Evolutionary conservation across 2,113 vertebrate species (phyloP).

Genomic region (Oreochromis niloticus): DNA sequence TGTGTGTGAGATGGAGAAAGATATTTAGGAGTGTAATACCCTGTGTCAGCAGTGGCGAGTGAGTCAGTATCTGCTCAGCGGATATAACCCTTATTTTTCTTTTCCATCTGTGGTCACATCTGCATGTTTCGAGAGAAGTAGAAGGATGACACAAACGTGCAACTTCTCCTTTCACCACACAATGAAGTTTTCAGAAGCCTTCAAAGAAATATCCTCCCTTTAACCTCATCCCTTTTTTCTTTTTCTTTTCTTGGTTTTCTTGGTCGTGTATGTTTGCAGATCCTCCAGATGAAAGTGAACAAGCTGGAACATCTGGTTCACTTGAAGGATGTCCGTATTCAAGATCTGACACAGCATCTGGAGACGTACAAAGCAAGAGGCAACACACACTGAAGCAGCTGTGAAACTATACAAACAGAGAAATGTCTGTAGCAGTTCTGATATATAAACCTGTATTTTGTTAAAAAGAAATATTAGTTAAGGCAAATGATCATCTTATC

Average conservation of each 20-base stretch:
- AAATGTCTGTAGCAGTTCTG: background rate
- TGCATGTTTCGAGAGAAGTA: background rate
- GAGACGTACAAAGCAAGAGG: slow-evolving; percentile 48
- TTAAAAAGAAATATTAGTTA: background rate
- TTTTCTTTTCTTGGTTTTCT: background rate
- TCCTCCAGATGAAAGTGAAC: slow-evolving; percentile 76
- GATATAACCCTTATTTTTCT: slow-evolving; percentile 22
- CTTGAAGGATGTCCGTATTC: slow-evolving; percentile 72
- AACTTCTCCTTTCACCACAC: background rate
- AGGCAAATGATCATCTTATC: background rate
- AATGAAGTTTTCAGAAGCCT: background rate
- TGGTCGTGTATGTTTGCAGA: slow-evolving; percentile 38
- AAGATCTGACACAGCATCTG: slow-evolving; percentile 58
- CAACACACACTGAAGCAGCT: slow-evolving; percentile 6
- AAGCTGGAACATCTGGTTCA: slow-evolving; percentile 71
- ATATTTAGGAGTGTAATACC: slow-evolving; percentile 2
- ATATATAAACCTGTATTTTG: background rate
- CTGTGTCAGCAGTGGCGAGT: slow-evolving; percentile 51
- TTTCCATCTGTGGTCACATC: slow-evolving; percentile 15
- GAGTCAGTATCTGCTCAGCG: slow-evolving; percentile 45
- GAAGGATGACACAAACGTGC: background rate
- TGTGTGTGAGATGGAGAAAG: background rate
- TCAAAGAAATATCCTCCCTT: background rate
- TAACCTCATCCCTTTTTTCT: background rate
- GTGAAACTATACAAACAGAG: background rate